Conservation (phyloP, 2,888 invertebrate genomes). For the Dromius quadrimaculatus region DNA sequence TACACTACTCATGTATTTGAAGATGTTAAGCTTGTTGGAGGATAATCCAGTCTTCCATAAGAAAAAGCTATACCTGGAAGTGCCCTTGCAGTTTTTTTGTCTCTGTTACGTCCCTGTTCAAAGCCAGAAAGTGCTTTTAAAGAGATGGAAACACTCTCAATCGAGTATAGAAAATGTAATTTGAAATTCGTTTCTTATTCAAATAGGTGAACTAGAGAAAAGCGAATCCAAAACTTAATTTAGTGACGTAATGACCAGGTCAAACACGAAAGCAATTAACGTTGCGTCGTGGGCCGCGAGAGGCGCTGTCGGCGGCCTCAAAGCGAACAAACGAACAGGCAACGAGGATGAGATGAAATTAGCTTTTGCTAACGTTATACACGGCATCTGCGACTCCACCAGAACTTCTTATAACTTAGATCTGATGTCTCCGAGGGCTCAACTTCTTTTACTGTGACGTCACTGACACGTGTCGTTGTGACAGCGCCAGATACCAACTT, state of each 20-base stretch:
- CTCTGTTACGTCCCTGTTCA: too few relatives aligned
- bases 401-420: conserved; percentile 21
- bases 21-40: too few relatives aligned
- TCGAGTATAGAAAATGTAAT: conserved; percentile 40
- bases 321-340: conserved; percentile 44
- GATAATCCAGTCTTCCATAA: too few relatives aligned
- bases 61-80: too few relatives aligned
- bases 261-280: conserved; percentile 50
- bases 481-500: background rate
- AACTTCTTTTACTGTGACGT: conserved; percentile 21
- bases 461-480: conserved; percentile 37
- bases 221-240: conserved; percentile 42
- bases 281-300: conserved; percentile 17
- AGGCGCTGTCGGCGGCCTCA: conserved; percentile 25
- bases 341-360: conserved; percentile 44
- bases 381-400: background rate
- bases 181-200: conserved; percentile 41
- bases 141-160: conserved; percentile 1
- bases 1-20: too few relatives aligned
- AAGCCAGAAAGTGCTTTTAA: background rate
- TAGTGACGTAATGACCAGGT: conserved; percentile 48
- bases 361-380: conserved; percentile 41
- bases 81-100: too few relatives aligned
- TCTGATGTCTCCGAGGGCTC: background rate
- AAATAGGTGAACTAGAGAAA: conserved; percentile 38